These are phyloP conservation scores for Sebastes goodei DNA, from an alignment of 2,797 vertebrate genomes.

Conservation along the genomic window DNA sequence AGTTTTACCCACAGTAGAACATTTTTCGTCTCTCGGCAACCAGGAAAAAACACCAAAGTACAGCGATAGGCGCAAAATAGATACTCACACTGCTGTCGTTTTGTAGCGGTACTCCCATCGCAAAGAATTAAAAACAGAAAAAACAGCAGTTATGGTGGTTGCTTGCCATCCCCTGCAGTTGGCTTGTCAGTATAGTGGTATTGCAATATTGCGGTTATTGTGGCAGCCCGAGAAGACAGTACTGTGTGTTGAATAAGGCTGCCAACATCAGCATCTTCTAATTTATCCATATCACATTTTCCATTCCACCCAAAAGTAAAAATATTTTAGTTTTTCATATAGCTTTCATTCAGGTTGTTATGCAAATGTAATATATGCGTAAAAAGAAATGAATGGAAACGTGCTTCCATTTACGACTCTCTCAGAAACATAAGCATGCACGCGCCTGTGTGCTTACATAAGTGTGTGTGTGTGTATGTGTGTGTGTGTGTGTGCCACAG, in stretches of 20 bases:
- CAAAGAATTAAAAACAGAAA: no score
- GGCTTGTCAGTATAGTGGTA: no score
- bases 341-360: neutral
- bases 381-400: slow-evolving; percentile 9
- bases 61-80: no score
- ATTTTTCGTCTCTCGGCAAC: no score
- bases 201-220: no score
- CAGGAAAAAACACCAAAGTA: no score
- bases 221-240: neutral
- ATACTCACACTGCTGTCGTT: no score
- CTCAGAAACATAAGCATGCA: neutral
- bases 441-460: neutral
- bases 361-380: neutral
- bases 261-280: neutral
- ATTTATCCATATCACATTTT: neutral
- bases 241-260: neutral
- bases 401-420: neutral
- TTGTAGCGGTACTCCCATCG: no score
- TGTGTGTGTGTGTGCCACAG: neutral
- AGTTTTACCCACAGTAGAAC: no score
- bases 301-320: neutral
- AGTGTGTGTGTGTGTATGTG: neutral
- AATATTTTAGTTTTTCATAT: neutral
- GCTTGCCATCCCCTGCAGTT: no score
- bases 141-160: no score